Percentiles rank a stretch among this genome's conserved stretches.
phyloP scores from a whole-genome alignment of 2,113 vertebrate species.

The Perca fluviatilis region DNA sequence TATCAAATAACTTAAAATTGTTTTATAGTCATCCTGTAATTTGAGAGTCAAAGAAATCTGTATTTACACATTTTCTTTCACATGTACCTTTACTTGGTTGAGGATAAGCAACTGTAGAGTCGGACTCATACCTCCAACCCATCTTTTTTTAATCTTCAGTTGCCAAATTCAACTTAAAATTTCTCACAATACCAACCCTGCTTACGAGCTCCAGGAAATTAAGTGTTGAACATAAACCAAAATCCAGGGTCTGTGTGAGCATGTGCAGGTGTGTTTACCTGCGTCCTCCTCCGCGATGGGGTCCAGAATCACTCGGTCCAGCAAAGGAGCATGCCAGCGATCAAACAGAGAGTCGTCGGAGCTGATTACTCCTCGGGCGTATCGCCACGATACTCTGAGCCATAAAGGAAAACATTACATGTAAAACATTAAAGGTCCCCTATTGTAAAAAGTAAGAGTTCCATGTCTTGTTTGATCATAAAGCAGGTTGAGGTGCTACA shows the following conservation, averaged over 20 bases:
- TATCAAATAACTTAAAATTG: too few species aligned
- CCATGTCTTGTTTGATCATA: too few species aligned
- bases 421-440: too few species aligned
- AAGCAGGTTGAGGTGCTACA: too few species aligned
- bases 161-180: background rate
- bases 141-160: background rate
- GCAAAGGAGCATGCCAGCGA: conserved; percentile 53
- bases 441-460: too few species aligned
- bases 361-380: conserved; percentile 88
- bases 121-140: background rate
- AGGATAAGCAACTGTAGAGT: background rate
- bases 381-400: conserved; percentile 84
- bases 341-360: conserved; percentile 84
- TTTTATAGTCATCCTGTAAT: too few species aligned
- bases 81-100: background rate
- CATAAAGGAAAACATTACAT: background rate
- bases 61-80: background rate
- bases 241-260: background rate
- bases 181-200: background rate
- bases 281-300: conserved; percentile 81
- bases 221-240: too few species aligned
- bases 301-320: conserved; percentile 76
- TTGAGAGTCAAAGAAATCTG: background rate
- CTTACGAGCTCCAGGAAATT: background rate
- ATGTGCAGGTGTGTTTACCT: conserved; percentile 83